Conservation (phyloP, 2,797 vertebrate genomes). For the Vultur gryphus region DNA sequence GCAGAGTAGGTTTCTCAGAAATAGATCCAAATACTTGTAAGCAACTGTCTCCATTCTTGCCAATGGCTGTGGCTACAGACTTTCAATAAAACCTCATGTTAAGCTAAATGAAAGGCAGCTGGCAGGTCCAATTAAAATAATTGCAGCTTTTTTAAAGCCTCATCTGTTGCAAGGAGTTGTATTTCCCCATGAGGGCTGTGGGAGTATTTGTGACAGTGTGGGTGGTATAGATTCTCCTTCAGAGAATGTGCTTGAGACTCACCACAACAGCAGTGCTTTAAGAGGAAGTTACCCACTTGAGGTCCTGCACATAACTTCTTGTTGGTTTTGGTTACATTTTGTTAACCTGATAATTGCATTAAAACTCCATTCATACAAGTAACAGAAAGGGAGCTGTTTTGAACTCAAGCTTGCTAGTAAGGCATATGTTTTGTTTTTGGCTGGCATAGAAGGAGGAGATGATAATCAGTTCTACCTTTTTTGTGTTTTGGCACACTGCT, state of each 20-base stretch:
- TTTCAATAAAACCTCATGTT: neutral
- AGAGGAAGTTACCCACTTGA: neutral
- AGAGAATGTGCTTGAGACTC: neutral
- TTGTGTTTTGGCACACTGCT: neutral
- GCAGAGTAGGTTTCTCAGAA: neutral
- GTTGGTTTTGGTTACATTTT: neutral
- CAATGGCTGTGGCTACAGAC: neutral
- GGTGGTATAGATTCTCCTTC: neutral
- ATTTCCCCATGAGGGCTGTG: neutral
- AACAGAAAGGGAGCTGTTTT: neutral
- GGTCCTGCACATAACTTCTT: neutral
- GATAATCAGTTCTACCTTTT: neutral
- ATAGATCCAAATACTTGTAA: neutral
- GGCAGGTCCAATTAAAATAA: slow-evolving; percentile 5
- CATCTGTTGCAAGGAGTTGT: neutral
- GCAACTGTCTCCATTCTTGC: neutral
- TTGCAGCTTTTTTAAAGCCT: neutral
- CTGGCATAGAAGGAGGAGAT: neutral
- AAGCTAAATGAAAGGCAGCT: slow-evolving; percentile 18
- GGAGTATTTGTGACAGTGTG: neutral
- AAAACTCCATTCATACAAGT: neutral
- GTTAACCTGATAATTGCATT: neutral
- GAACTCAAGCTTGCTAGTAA: neutral
- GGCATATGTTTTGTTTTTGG: neutral
- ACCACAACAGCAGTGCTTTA: neutral